Conservation (phyloP, 2,888 invertebrate genomes). For the Dynastes maya region DNA sequence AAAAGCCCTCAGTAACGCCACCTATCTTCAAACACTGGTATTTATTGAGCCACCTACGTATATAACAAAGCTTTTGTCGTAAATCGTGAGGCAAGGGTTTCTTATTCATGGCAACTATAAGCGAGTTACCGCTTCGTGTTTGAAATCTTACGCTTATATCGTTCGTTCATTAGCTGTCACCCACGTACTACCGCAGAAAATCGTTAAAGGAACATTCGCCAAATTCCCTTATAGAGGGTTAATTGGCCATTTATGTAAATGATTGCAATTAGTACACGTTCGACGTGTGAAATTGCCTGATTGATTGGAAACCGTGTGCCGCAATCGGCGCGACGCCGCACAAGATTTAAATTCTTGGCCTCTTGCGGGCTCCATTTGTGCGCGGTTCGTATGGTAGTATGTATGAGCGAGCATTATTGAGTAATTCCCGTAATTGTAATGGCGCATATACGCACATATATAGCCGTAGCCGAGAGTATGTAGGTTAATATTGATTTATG, state of each 20-base stretch:
- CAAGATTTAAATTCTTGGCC: conserved; percentile 33
- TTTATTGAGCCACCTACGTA: too few relatives aligned
- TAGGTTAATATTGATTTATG: conserved; percentile 26
- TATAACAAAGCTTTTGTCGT: too few relatives aligned
- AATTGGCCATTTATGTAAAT: conserved; percentile 45
- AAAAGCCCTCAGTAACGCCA: too few relatives aligned
- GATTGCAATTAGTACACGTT: conserved; percentile 40
- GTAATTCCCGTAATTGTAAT: conserved; percentile 20
- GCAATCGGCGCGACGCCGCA: conserved; percentile 12
- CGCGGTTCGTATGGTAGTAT: background rate
- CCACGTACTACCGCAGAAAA: background rate
- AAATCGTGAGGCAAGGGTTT: too few relatives aligned
- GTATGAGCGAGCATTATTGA: conserved; percentile 16
- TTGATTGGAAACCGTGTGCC: conserved; percentile 30
- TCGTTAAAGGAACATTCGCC: conserved; percentile 10
- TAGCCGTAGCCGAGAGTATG: background rate
- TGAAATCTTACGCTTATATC: too few relatives aligned
- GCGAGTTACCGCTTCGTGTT: too few relatives aligned
- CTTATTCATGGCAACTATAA: too few relatives aligned
- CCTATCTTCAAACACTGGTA: too few relatives aligned
- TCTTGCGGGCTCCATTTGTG: background rate
- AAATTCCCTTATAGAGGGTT: conserved; percentile 30
- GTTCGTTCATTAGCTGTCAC: background rate
- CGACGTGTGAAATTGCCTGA: conserved; percentile 26
- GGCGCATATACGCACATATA: background rate